Evolutionary conservation across 2,113 vertebrate genomes (phyloP).

Genomic region (Paradisaea rubra): DNA sequence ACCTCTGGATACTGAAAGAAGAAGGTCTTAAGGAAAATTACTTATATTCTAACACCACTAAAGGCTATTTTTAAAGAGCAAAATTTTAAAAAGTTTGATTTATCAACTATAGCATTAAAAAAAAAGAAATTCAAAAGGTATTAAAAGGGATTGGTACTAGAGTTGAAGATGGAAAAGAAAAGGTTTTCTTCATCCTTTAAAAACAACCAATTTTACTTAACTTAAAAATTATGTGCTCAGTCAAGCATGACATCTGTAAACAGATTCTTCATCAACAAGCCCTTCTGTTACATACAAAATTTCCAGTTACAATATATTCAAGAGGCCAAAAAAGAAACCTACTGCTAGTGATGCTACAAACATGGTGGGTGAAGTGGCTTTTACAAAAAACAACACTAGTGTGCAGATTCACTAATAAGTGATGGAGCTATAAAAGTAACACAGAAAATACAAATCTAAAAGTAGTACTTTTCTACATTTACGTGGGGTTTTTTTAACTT

Average conservation of each 20-base stretch:
- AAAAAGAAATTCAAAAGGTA: background rate
- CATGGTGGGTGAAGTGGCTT: background rate
- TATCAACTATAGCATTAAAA: background rate
- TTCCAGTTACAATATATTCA: background rate
- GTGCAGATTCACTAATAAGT: background rate
- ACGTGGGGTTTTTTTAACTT: background rate
- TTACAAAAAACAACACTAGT: background rate
- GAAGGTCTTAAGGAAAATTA: background rate
- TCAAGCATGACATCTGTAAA: background rate
- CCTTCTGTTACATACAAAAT: background rate
- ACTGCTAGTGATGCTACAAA: background rate
- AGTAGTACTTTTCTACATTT: background rate
- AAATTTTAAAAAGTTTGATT: background rate
- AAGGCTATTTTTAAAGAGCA: background rate
- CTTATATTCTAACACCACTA: background rate
- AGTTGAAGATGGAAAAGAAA: background rate
- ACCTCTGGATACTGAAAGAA: background rate
- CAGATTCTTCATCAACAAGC: background rate
- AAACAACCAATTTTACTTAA: background rate
- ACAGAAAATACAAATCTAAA: background rate
- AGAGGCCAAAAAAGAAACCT: background rate
- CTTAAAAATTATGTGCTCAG: background rate
- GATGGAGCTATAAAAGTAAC: background rate
- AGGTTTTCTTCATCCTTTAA: background rate
- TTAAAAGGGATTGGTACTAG: background rate